phyloP scores from a whole-genome alignment of 2,113 vertebrate genomes.

The Callipepla californica region DNA sequence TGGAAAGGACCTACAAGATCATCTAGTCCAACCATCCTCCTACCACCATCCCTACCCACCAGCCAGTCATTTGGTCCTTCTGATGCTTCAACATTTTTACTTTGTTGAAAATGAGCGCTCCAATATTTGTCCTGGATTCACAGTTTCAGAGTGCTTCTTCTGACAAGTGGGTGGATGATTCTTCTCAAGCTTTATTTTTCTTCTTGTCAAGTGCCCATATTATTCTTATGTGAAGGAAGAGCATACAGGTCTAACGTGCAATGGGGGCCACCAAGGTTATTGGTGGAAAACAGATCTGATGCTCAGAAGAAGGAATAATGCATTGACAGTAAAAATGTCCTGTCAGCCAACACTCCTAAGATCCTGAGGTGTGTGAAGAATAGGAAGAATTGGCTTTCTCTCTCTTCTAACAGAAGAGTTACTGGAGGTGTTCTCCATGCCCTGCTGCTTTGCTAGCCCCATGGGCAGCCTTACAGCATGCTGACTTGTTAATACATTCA shows the following conservation, averaged over 20 bases:
- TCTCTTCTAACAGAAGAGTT: not conserved
- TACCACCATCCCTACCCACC: too few relatives aligned
- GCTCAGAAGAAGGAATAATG: not conserved
- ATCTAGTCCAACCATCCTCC: too few relatives aligned
- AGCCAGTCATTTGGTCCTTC: not conserved
- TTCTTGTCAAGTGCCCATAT: not conserved
- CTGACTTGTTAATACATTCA: not conserved
- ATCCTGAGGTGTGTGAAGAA: not conserved
- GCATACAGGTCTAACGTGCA: not conserved
- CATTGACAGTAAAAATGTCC: not conserved
- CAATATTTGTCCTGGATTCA: not conserved
- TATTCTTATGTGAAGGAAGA: not conserved
- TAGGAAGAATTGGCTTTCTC: not conserved
- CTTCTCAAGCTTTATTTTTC: not conserved
- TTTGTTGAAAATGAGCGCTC: not conserved
- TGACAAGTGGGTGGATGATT: not conserved
- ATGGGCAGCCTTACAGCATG: not conserved
- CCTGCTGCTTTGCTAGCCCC: not conserved
- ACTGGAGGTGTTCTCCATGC: not conserved
- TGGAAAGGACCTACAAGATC: too few relatives aligned
- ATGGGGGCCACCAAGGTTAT: not conserved
- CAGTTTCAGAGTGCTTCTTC: not conserved
- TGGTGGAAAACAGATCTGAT: not conserved
- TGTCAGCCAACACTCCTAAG: not conserved
- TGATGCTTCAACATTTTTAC: not conserved